phyloP scores from a whole-genome alignment of 2,113 vertebrate species.

The Gobius niger region DNA sequence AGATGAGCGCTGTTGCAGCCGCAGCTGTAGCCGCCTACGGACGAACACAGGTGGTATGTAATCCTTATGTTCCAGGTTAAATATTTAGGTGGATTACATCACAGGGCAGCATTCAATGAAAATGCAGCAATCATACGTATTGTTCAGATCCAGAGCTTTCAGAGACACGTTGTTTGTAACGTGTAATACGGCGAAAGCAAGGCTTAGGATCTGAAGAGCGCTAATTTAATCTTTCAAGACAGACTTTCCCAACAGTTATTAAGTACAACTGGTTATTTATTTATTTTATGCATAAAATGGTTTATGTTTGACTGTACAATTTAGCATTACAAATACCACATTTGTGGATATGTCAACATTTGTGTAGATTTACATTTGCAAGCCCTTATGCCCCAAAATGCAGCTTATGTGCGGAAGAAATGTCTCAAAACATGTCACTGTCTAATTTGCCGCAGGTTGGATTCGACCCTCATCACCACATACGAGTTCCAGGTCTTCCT shows the following conservation, averaged over 20 bases:
- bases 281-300: too few species aligned
- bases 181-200: background rate
- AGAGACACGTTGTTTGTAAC: background rate
- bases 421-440: background rate
- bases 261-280: too few species aligned
- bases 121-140: background rate
- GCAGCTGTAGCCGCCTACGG: slow-evolving; percentile 84
- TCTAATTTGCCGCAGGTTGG: slow-evolving; percentile 77
- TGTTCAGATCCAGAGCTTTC: background rate
- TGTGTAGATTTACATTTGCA: too few species aligned
- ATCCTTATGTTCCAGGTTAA: background rate
- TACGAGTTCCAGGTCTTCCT: slow-evolving; percentile 87
- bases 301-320: too few species aligned
- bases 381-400: too few species aligned
- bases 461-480: slow-evolving; percentile 92
- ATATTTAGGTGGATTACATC: background rate
- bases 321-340: too few species aligned
- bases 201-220: background rate
- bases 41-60: slow-evolving; percentile 90
- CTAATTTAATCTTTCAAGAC: background rate
- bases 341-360: too few species aligned
- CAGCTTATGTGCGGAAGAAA: background rate
- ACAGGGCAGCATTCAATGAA: background rate
- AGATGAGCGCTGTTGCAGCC: slow-evolving; percentile 88
- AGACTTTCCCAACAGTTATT: too few species aligned